phyloP scores from a whole-genome alignment of 2,888 invertebrate genomes.

The Lucinisca nassula region DNA sequence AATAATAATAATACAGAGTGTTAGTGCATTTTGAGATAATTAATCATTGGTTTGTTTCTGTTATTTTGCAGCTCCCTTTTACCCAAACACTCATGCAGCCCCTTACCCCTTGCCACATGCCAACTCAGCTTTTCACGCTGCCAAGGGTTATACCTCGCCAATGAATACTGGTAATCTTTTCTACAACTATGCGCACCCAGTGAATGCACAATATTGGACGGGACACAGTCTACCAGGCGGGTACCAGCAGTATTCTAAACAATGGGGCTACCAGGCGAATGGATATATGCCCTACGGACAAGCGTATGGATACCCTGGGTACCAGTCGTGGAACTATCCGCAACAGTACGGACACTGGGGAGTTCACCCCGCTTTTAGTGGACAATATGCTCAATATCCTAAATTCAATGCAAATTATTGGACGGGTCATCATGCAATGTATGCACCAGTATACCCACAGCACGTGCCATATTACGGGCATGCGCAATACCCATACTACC shows the following conservation, averaged over 20 bases:
- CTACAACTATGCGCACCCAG: constrained; percentile 14
- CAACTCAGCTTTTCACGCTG: background rate
- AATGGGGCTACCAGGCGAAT: background rate
- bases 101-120: background rate
- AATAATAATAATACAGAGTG: too few relatives aligned
- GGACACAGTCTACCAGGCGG: constrained; percentile 29
- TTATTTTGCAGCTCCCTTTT: constrained; percentile 14
- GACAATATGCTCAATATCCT: constrained; percentile 41
- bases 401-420: constrained; percentile 45
- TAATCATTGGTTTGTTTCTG: too few relatives aligned
- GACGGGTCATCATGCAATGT: constrained; percentile 7
- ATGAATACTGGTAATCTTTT: background rate
- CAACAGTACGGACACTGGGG: constrained; percentile 26
- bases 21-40: too few relatives aligned
- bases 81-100: background rate
- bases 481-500: constrained; percentile 25
- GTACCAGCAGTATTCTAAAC: constrained; percentile 37
- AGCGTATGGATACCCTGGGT: background rate
- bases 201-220: constrained; percentile 51
- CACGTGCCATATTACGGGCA: constrained; percentile 8
- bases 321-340: constrained; percentile 20
- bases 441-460: background rate
- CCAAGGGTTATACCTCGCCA: constrained; percentile 28
- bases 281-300: background rate
- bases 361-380: constrained; percentile 33